Conservation (phyloP, 1,140 invertebrate species). For the Bombus ignitus region DNA sequence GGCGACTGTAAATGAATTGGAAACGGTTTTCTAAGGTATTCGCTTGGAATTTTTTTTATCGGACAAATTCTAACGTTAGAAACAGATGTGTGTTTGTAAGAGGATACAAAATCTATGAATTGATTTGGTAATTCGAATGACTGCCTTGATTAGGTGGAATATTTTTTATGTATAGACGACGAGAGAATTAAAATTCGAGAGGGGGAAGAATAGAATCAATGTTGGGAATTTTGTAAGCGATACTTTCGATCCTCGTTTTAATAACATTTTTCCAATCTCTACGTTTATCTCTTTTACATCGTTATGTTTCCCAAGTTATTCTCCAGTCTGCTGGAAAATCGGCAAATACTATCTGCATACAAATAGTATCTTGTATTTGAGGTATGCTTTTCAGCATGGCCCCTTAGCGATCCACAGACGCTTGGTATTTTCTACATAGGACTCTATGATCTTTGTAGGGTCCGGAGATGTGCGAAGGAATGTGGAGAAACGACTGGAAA, state of each 20-base stretch:
- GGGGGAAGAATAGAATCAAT: not conserved
- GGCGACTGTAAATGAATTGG: not conserved
- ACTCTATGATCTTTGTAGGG: slow-evolving; percentile 36
- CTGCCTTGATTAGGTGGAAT: too few relatives aligned
- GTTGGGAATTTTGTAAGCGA: not conserved
- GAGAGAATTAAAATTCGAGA: not conserved
- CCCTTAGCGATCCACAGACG: slow-evolving; percentile 32
- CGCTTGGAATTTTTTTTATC: too few relatives aligned
- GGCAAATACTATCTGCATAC: slow-evolving; percentile 33
- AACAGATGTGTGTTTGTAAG: too few relatives aligned
- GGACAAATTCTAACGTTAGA: not conserved
- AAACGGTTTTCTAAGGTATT: not conserved
- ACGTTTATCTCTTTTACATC: not conserved
- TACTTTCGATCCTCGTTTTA: not conserved
- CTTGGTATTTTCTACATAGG: slow-evolving; percentile 52
- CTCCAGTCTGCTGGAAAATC: not conserved
- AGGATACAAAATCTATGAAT: not conserved
- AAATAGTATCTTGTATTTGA: slow-evolving; percentile 31
- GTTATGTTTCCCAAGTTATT: not conserved
- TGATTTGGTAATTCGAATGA: not conserved
- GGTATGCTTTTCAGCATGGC: slow-evolving; percentile 35
- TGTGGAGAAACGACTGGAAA: slow-evolving; percentile 4
- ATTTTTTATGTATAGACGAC: not conserved
- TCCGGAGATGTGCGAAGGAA: slow-evolving; percentile 42
- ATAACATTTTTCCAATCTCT: not conserved